Evolutionary conservation across 2,797 vertebrate species (phyloP), one percentile per base, ranked within the genome.

Genomic region (Uromys caudimaculatus): DNA sequence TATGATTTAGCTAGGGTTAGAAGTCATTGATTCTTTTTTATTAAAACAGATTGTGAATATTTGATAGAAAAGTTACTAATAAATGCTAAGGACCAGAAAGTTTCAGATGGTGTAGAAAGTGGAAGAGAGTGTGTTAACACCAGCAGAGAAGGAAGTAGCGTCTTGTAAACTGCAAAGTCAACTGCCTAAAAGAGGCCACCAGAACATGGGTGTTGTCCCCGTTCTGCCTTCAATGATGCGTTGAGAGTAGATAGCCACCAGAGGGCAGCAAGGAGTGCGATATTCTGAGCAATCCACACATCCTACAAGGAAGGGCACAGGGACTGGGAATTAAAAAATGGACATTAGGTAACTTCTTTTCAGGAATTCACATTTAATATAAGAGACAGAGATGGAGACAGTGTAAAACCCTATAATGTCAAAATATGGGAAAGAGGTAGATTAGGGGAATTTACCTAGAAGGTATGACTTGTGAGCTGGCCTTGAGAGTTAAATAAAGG

Each of bases 291-390:
- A 29, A 71, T n/a, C 11, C 13, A 13, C 50, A 44, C 44, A 67
- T 24, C 41, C 19, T 41, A n/a, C 13, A 83, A 44, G 29, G 73
- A 41, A 52, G 85, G 50, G 67, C 4, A 29, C 44, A 75, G 56
- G 24, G 12, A 41, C 41, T 64, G 35, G n/a, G 24, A 95, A 69
- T 90, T 96, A 27, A 81, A 58, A 96, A 47, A 67, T 50, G 12
- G 29, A 21, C n/a, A 89, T 81, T 24, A 71, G 35, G 4, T 32
- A 17, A 41, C 62, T 56, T 44, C 41, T 67, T 2, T 93, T 62
- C 60, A 88, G 93, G 23, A 82, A 75, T 85, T 93, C 60, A 83
- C 52, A 0, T 85, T 29, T n/a, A 56, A 21, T 71, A n/a, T 9
- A n/a, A 91, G 29, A 89, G 11, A 52, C 16, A 85, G 44, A 86